A percentile compares a stretch with the other conserved stretches of the same genome.
Conservation (phyloP, 2,888 invertebrate genomes). For the Clepsis dumicolana region DNA sequence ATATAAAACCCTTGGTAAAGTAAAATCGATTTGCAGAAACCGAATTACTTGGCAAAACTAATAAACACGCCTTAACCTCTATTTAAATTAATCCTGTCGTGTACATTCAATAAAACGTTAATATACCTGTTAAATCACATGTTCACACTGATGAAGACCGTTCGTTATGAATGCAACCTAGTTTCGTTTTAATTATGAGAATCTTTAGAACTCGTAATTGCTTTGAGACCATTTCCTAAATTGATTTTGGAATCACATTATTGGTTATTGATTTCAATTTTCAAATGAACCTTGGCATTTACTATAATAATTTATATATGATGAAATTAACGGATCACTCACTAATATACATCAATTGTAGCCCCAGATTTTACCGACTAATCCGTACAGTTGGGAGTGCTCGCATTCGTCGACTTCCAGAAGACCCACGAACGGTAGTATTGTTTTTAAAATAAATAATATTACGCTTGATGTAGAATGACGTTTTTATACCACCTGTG, state of each 20-base stretch:
- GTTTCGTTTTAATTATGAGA: slow-evolving; percentile 33
- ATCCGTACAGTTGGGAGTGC: no score
- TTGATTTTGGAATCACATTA: slow-evolving; percentile 37
- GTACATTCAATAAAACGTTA: slow-evolving; percentile 45
- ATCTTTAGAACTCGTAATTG: slow-evolving; percentile 34
- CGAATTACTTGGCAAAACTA: slow-evolving; percentile 35
- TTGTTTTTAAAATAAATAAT: no score
- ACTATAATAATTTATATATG: background rate
- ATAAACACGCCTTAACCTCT: slow-evolving; percentile 36
- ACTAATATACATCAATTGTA: no score
- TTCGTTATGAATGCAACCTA: slow-evolving; percentile 37
- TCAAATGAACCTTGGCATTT: slow-evolving; percentile 29
- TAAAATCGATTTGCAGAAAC: slow-evolving; percentile 1
- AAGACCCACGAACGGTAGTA: no score
- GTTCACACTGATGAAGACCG: slow-evolving; percentile 43
- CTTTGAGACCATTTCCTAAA: slow-evolving; percentile 19
- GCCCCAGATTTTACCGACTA: no score
- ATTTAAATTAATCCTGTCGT: slow-evolving; percentile 43
- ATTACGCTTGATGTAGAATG: no score
- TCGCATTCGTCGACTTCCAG: no score
- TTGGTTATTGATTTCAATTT: slow-evolving; percentile 27
- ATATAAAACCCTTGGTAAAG: no score
- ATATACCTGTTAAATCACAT: slow-evolving; percentile 43
- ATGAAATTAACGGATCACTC: no score
- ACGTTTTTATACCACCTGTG: slow-evolving; percentile 17